A percentile compares a stretch with the other conserved stretches of the same genome.
phyloP scores from a whole-genome alignment of 1,140 invertebrate species.

The Portunus trituberculatus region DNA sequence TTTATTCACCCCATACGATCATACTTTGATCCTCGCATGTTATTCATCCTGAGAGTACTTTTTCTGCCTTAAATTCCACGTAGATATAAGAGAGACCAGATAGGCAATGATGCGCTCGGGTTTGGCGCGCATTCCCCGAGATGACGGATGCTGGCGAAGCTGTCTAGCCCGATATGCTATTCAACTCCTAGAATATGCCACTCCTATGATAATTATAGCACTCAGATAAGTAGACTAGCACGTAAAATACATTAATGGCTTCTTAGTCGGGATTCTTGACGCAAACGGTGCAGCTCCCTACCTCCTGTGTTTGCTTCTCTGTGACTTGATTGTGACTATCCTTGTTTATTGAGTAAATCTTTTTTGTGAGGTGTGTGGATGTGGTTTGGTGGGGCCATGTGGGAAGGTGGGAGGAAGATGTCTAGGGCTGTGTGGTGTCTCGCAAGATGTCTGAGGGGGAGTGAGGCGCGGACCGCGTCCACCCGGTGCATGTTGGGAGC shows the following conservation, averaged over 20 bases:
- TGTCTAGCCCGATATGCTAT: constrained; percentile 7
- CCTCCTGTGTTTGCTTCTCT: not conserved
- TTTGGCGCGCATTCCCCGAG: constrained; percentile 60
- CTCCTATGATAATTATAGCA: not conserved
- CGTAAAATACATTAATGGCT: not conserved
- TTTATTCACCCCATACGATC: not conserved
- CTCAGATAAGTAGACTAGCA: not conserved
- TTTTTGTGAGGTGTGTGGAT: not conserved
- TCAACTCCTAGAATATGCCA: not conserved
- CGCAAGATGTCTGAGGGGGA: constrained; percentile 61
- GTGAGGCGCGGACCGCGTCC: constrained; percentile 63
- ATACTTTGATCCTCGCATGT: not conserved
- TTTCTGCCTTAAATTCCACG: not conserved
- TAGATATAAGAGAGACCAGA: not conserved
- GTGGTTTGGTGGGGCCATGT: not conserved
- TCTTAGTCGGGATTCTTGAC: not conserved
- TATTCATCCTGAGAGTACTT: too few species aligned
- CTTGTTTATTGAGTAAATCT: not conserved
- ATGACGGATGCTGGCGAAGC: constrained; percentile 59
- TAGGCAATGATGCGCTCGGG: constrained; percentile 55
- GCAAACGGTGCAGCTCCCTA: not conserved
- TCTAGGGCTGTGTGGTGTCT: constrained; percentile 14
- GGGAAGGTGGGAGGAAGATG: not conserved
- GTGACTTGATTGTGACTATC: not conserved
- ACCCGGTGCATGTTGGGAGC: constrained; percentile 73